Base-by-base conservation (phyloP, 2,113 vertebrate genomes). In the Chloropsis cyanopogon region DNA sequence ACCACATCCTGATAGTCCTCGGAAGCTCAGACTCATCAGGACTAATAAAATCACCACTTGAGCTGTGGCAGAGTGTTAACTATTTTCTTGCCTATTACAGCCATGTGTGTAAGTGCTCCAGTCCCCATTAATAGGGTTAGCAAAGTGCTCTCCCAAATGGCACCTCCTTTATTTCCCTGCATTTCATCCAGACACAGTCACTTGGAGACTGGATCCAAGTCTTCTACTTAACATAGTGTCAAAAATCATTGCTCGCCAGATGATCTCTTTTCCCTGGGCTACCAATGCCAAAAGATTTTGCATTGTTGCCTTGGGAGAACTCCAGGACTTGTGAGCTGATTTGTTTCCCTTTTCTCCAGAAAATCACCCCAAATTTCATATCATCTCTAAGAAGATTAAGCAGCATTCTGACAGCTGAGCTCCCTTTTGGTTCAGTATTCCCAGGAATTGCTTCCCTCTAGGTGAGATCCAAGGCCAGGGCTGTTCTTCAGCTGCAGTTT, bases 41-140 rank as follows among this genome's bases (percentile, higher is more conserved):
- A 22, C 50, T 76, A 90, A 28, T 54, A 72, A 90, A 93, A 68
- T 53, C 90, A 77, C 63, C 49, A 25, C 54, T 73, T 18, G 35
- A 81, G 82, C 82, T 31, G n/a, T 41, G 61, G 63, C 76, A 35
- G 64, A 57, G 59, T 47, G 86, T 83, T 90, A 90, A 95, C 93
- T 93, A 80, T 90, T 79, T 71, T 47, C 61, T 63, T 80, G 82
- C 78, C 81, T 82, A 31, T 90, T 87, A 87, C 70, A 91, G 73
- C 75, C 11, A 2, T 1, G 3, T 42, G 44, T 79, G 41, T 72
- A 60, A 72, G 85, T 79, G 92, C 73, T 84, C 65, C 59, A 47
- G 44, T 1, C 4, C 31, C 70, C 0, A 0, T 63, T 76, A 84
- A 72, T 13, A 57, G 63, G 57, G 86, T 57, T 39, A 79, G 66